Evolutionary conservation across 2,888 invertebrate genomes (phyloP).

Genomic region (Oligia latruncula): DNA sequence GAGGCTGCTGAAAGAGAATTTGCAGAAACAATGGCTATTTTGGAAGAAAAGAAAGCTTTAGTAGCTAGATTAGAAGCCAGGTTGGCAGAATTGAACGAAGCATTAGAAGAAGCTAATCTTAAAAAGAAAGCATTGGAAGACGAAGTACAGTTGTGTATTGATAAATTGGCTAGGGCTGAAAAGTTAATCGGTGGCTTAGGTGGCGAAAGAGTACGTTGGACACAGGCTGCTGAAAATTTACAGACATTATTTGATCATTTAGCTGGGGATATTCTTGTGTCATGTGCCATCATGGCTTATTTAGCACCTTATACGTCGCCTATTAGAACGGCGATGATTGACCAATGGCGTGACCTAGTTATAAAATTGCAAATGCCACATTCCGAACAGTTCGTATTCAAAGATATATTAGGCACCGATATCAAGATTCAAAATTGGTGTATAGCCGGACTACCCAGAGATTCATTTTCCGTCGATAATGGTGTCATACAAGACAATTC

Average conservation of each 20-base stretch:
- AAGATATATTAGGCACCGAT: conserved; percentile 94
- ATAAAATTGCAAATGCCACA: conserved; percentile 93
- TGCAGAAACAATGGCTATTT: conserved; percentile 94
- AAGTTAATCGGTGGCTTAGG: conserved; percentile 96
- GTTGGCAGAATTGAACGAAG: conserved; percentile 92
- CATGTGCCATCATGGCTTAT: conserved; percentile 97
- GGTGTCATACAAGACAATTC: conserved; percentile 95
- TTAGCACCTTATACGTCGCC: conserved; percentile 95
- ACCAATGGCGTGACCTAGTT: conserved; percentile 94
- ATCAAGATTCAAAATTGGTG: conserved; percentile 97
- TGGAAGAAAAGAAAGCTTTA: conserved; percentile 95
- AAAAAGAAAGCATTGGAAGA: conserved; percentile 93
- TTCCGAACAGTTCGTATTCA: conserved; percentile 93
- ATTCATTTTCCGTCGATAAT: conserved; percentile 95
- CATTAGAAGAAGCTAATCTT: conserved; percentile 91
- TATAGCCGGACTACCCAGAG: conserved; percentile 94
- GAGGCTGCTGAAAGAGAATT: conserved; percentile 95
- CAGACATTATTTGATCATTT: conserved; percentile 94
- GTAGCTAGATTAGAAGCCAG: conserved; percentile 94
- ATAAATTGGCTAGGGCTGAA: conserved; percentile 96
- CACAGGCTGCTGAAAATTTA: conserved; percentile 93
- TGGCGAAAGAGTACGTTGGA: conserved; percentile 97
- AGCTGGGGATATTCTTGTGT: conserved; percentile 97
- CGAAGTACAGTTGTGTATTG: conserved; percentile 94
- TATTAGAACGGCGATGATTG: conserved; percentile 90